A percentile compares a stretch with the other conserved stretches of the same genome.
phyloP scores from a whole-genome alignment of 2,888 invertebrate genomes.

The Agrotis ipsilon region DNA sequence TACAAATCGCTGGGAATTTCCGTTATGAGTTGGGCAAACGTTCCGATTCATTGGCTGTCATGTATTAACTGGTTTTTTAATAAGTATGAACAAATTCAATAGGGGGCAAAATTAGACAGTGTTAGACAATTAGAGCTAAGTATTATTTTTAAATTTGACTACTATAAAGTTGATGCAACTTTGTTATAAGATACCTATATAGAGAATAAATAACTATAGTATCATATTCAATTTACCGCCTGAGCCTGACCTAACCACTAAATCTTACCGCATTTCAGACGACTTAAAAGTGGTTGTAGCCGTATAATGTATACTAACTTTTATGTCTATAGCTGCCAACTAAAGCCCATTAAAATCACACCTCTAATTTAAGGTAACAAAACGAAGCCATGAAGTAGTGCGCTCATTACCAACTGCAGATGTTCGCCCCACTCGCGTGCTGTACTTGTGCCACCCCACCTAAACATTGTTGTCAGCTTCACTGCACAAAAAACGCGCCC shows the following conservation, averaged over 20 bases:
- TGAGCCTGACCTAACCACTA: neutral
- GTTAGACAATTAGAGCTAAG: neutral
- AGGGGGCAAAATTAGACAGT: constrained; percentile 16
- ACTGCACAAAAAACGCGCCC: constrained; percentile 83
- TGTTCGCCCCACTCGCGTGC: constrained; percentile 79
- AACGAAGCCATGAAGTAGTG: constrained; percentile 39
- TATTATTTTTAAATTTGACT: neutral
- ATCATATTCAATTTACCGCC: no score
- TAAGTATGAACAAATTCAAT: constrained; percentile 34
- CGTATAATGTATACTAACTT: neutral
- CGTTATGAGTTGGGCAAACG: constrained; percentile 74
- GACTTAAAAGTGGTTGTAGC: neutral
- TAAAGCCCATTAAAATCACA: constrained; percentile 33
- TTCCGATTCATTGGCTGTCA: constrained; percentile 59
- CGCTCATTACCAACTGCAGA: constrained; percentile 73
- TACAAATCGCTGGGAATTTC: constrained; percentile 81
- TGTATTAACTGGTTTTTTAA: constrained; percentile 50
- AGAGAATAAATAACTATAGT: no score
- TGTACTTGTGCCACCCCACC: constrained; percentile 82
- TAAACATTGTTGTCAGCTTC: constrained; percentile 78
- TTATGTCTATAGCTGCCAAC: neutral
- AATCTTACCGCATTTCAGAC: neutral
- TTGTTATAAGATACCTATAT: no score
- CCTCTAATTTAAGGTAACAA: constrained; percentile 36
- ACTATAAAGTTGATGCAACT: neutral